These are phyloP conservation scores for Taurulus bubalis DNA, from an alignment of 2,113 vertebrate genomes.

Conservation along the genomic window DNA sequence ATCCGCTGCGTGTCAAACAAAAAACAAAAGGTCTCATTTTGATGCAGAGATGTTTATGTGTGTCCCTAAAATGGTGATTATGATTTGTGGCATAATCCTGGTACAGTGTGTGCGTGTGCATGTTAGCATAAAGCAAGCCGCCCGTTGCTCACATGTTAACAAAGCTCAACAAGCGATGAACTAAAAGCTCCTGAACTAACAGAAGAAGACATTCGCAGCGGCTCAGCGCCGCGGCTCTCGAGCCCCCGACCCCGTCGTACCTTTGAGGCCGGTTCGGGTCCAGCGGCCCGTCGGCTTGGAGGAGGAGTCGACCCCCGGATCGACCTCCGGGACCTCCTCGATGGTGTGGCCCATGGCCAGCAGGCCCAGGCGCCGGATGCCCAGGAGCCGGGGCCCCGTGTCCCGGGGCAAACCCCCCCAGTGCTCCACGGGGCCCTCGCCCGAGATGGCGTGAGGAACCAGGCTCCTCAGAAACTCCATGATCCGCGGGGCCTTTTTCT, in stretches of 20 bases:
- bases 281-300: conserved; percentile 19
- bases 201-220: too few species aligned
- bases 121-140: neutral
- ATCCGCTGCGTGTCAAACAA: too few species aligned
- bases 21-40: too few species aligned
- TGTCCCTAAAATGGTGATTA: too few species aligned
- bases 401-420: conserved; percentile 73
- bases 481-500: conserved; percentile 47
- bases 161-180: conserved; percentile 13
- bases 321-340: conserved; percentile 72
- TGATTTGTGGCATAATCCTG: too few species aligned
- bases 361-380: conserved; percentile 87
- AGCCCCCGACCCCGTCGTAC: too few species aligned
- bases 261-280: too few species aligned
- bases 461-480: conserved; percentile 97
- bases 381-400: conserved; percentile 87
- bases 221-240: too few species aligned
- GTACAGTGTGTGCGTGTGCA: neutral
- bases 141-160: conserved; percentile 17
- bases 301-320: neutral
- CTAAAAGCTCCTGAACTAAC: too few species aligned
- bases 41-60: too few species aligned
- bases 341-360: conserved; percentile 86
- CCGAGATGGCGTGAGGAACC: conserved; percentile 85
- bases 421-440: conserved; percentile 82